Conservation (phyloP, 2,797 vertebrate genomes). For the Sorex maritimensis region DNA sequence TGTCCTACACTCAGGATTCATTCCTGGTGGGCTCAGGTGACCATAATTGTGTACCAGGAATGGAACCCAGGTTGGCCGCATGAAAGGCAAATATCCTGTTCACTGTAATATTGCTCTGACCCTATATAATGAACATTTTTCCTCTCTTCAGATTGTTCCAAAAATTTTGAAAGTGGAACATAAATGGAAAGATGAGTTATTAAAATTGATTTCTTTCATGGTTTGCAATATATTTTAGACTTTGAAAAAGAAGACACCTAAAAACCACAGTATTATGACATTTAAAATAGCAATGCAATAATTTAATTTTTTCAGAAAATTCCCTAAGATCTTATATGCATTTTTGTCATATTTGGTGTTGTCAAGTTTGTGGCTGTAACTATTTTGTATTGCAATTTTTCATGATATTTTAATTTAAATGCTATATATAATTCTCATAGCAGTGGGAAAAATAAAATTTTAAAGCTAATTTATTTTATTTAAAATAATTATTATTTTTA, state of each 20-base stretch:
- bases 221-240: background rate
- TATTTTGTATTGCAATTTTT: conserved; percentile 15
- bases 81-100: too few relatives aligned
- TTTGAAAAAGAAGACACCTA: background rate
- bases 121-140: background rate
- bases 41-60: background rate
- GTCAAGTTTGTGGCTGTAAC: conserved; percentile 43
- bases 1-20: too few relatives aligned
- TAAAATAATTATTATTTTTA: too few relatives aligned
- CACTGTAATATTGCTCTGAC: background rate
- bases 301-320: conserved; percentile 34
- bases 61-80: too few relatives aligned
- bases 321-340: conserved; percentile 51
- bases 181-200: background rate
- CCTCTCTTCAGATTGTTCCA: background rate
- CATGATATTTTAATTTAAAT: too few relatives aligned
- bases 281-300: background rate
- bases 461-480: too few relatives aligned
- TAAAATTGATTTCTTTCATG: background rate
- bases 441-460: too few relatives aligned
- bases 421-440: too few relatives aligned
- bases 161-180: conserved; percentile 42
- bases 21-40: background rate
- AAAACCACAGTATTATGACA: background rate
- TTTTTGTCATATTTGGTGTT: conserved; percentile 38